A percentile compares a stretch with the other conserved stretches of the same genome.
phyloP scores from a whole-genome alignment of 2,797 vertebrate genomes.

The Malacoraja senta region DNA sequence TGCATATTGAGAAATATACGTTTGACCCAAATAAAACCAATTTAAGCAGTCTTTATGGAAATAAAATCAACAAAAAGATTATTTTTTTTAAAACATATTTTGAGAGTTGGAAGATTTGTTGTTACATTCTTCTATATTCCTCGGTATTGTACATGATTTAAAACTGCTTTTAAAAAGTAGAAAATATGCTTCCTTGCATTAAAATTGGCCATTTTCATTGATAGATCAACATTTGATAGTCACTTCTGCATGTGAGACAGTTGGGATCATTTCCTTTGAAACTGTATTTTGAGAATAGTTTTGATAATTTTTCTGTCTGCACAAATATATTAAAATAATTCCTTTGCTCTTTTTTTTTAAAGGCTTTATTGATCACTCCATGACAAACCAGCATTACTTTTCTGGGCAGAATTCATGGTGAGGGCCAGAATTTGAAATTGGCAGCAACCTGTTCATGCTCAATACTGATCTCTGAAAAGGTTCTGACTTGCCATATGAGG shows the following conservation, averaged over 20 bases:
- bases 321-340: neutral
- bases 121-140: neutral
- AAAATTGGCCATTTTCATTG: neutral
- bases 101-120: neutral
- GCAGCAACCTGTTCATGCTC: too few relatives aligned
- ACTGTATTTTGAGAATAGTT: neutral
- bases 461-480: too few relatives aligned
- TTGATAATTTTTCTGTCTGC: neutral
- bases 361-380: neutral
- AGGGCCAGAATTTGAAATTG: neutral
- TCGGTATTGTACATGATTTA: neutral
- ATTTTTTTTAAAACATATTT: neutral
- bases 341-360: neutral
- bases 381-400: neutral
- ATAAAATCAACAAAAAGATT: neutral
- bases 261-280: neutral
- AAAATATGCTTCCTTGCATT: neutral
- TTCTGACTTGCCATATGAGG: too few relatives aligned
- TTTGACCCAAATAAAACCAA: neutral
- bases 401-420: neutral
- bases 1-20: neutral
- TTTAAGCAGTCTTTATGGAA: neutral
- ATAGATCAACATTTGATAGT: neutral
- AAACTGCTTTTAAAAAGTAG: neutral
- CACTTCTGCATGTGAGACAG: neutral